Evolutionary conservation across 1,140 invertebrate species (phyloP).

Genomic region (Hypothenemus hampei): DNA sequence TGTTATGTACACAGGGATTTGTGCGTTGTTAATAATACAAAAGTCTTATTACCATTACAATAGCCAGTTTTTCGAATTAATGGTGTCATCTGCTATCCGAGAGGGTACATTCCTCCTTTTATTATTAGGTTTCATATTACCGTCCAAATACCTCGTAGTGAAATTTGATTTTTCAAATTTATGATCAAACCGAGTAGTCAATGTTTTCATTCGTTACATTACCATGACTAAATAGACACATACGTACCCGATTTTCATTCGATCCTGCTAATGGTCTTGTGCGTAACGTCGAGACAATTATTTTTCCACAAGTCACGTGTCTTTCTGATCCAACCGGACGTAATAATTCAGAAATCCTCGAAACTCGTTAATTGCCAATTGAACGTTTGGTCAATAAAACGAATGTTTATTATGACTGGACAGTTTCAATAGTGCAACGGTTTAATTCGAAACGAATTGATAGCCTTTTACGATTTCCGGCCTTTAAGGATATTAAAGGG

Average conservation of each 20-base stretch:
- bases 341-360: slow-evolving; percentile 23
- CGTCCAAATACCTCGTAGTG: too few species aligned
- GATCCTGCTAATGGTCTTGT: too few species aligned
- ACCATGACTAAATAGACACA: too few species aligned
- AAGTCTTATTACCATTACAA: slow-evolving; percentile 31
- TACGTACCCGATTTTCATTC: too few species aligned
- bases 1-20: slow-evolving; percentile 19
- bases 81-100: slow-evolving; percentile 28
- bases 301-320: slow-evolving; percentile 27
- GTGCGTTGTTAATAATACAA: slow-evolving; percentile 10
- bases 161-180: neutral
- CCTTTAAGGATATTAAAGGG: too few species aligned
- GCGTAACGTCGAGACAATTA: slow-evolving; percentile 22
- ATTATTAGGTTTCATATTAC: neutral
- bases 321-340: slow-evolving; percentile 18
- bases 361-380: slow-evolving; percentile 26
- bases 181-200: neutral
- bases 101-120: neutral
- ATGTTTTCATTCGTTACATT: neutral
- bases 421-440: slow-evolving; percentile 20
- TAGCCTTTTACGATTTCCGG: slow-evolving; percentile 20
- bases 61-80: slow-evolving; percentile 24
- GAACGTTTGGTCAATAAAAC: slow-evolving; percentile 30
- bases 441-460: slow-evolving; percentile 27
- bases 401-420: slow-evolving; percentile 24